phyloP scores from a whole-genome alignment of 2,797 vertebrate genomes.

The Margarornis squamiger region DNA sequence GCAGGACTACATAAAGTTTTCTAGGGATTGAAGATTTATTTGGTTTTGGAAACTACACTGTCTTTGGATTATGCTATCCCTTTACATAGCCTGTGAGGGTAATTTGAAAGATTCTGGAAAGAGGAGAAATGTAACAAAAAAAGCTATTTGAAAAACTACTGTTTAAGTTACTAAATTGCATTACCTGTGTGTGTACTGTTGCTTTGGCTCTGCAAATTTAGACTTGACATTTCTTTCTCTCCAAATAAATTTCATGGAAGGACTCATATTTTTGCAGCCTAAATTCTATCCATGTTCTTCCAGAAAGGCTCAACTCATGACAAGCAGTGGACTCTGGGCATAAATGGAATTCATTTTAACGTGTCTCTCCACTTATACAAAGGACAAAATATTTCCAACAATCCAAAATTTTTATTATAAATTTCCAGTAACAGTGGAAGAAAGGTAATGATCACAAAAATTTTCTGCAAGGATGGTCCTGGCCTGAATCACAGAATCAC shows the following conservation, averaged over 20 bases:
- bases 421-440: neutral
- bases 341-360: neutral
- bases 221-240: neutral
- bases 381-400: neutral
- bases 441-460: neutral
- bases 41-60: neutral
- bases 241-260: neutral
- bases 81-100: neutral
- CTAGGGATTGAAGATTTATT: neutral
- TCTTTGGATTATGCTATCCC: neutral
- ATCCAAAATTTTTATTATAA: neutral
- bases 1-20: neutral
- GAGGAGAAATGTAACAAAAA: neutral
- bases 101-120: neutral
- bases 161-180: neutral
- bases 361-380: neutral
- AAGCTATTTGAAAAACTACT: neutral
- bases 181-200: neutral
- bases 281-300: neutral
- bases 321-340: neutral
- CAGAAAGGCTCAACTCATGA: neutral
- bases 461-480: neutral
- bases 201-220: neutral
- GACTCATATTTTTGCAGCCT: neutral
- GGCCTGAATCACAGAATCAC: neutral